Percentiles rank a stretch among this genome's conserved stretches.
Evolutionary conservation across 2,888 invertebrate genomes (phyloP).

Genomic region (Oxytorus armatus): DNA sequence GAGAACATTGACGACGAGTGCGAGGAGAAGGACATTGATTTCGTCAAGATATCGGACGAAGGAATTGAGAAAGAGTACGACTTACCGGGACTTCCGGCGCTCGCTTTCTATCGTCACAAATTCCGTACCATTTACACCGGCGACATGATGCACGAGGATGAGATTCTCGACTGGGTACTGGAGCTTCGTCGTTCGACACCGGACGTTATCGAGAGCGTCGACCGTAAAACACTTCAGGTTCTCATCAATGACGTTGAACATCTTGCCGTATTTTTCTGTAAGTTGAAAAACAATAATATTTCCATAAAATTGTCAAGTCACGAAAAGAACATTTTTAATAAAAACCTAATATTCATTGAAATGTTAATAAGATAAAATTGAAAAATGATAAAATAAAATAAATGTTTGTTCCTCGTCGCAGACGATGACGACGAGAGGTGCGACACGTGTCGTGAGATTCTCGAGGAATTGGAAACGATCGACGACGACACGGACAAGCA

Average conservation of each 20-base stretch:
- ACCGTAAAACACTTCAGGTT: slow-evolving; percentile 94
- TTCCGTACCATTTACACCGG: slow-evolving; percentile 95
- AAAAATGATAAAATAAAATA: too few relatives aligned
- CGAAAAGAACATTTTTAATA: too few relatives aligned
- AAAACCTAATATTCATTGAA: too few relatives aligned
- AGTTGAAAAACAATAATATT: slow-evolving; percentile 79
- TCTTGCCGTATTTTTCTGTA: slow-evolving; percentile 96
- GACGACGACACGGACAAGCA: slow-evolving; percentile 97
- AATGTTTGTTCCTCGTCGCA: slow-evolving; percentile 75
- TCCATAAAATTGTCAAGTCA: too few relatives aligned
- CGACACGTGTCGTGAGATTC: slow-evolving; percentile 92
- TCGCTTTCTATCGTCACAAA: slow-evolving; percentile 94
- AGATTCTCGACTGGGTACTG: slow-evolving; percentile 95
- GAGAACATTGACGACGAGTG: slow-evolving; percentile 97
- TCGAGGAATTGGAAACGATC: slow-evolving; percentile 95
- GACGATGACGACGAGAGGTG: slow-evolving; percentile 95
- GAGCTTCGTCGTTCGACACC: slow-evolving; percentile 93
- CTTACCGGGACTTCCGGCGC: slow-evolving; percentile 91
- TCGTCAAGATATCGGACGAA: slow-evolving; percentile 95
- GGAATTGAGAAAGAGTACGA: slow-evolving; percentile 95
- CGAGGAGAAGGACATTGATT: slow-evolving; percentile 95
- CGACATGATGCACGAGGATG: slow-evolving; percentile 96
- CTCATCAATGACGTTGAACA: slow-evolving; percentile 96
- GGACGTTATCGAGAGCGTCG: slow-evolving; percentile 96
- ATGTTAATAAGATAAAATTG: too few relatives aligned